phyloP scores from a whole-genome alignment of 2,888 invertebrate species.

The Diadegma fenestrale region DNA sequence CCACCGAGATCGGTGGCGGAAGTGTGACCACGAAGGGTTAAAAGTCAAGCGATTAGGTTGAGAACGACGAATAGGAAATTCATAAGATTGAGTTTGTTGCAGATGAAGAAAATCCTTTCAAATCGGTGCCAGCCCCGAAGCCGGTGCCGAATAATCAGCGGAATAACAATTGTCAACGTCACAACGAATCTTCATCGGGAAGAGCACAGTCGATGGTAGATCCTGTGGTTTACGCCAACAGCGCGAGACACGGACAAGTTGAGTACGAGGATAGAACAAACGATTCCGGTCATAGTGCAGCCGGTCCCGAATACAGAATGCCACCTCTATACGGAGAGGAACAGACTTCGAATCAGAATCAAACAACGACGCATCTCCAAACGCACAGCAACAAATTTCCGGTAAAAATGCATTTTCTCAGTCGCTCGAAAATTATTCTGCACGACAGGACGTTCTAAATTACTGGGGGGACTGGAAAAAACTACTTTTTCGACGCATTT shows the following conservation, averaged over 20 bases:
- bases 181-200: conserved; percentile 46
- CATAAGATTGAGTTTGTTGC: conserved; percentile 73
- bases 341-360: conserved; percentile 85
- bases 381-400: conserved; percentile 93
- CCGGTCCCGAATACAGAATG: conserved; percentile 81
- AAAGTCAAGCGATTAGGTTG: background rate
- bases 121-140: conserved; percentile 87
- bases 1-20: no score
- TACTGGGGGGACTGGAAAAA: no score
- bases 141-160: conserved; percentile 85
- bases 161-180: conserved; percentile 56
- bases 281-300: conserved; percentile 57
- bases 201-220: conserved; percentile 54
- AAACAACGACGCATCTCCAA: conserved; percentile 86
- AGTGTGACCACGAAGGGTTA: no score
- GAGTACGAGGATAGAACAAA: conserved; percentile 61
- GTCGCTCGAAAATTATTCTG: background rate
- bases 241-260: conserved; percentile 61
- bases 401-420: conserved; percentile 85
- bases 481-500: no score
- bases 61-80: background rate
- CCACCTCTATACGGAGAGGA: conserved; percentile 83
- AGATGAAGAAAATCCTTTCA: conserved; percentile 87
- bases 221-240: conserved; percentile 47
- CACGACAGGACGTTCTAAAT: no score